Evolutionary conservation across 1,140 invertebrate genomes (phyloP), one percentile per base, ranked within the genome.

Genomic region (Cyrtorhinus lividipennis): DNA sequence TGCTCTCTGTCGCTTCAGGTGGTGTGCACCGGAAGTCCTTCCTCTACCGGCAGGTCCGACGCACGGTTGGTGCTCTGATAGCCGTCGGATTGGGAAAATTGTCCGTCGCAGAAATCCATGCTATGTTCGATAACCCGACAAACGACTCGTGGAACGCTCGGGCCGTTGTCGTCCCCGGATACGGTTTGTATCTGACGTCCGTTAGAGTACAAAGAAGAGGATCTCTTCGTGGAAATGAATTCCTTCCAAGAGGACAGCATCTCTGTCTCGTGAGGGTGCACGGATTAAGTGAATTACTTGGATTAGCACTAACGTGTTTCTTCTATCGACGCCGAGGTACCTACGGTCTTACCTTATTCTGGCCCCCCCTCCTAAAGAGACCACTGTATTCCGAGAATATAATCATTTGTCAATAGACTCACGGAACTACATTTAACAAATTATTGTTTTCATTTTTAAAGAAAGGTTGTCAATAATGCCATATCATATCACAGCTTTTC

Each of bases 31-130:
- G 63, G 22, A 63, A 56, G 27, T 68, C 69, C 2, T 73, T 72
- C 63, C 61, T 71, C n/a, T 69, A 70, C 66, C 69, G 66, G 25
- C 70, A 75, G 71, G 72, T 75, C n/a, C 66, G 74, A 18, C 66
- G 71, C 53, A 75, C 70, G 66, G 69, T 75, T 25, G 72, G 71
- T 20, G 66, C 67, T 12, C 56, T 74, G 1, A 61, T 75, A 24
- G 68, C 64, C 20, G 64, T 71, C n/a, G 73, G 68, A 5, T 61
- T 65, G 45, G 69, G 69, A 15, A 59, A 56, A 2, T 62, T 73
- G n/a, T 56, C 24, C 13, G 15, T 60, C 1, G 59, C 67, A 12
- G 67, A 71, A 23, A 67, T 74, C 18, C n/a, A 64, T 23, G 56
- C 59, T 13, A 69, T 75, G 70, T 63, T 75, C 45, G 64, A 70